These are phyloP conservation scores for Austrolebias charrua DNA, from an alignment of 2,797 vertebrate genomes.

Conservation along the genomic window DNA sequence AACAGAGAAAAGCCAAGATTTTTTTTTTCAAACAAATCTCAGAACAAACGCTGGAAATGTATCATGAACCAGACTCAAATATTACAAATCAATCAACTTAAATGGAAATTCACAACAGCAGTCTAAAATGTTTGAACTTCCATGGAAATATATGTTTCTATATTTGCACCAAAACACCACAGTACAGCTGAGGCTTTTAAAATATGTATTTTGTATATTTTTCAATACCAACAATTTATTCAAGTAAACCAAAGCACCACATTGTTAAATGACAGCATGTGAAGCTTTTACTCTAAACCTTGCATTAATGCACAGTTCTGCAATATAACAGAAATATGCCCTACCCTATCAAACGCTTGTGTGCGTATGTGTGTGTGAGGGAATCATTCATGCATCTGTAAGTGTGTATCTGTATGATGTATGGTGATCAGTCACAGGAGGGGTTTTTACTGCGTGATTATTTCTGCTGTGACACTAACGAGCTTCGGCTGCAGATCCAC, in stretches of 20 bases:
- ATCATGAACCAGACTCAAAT: no score
- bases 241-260: conserved; percentile 47
- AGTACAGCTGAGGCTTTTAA: neutral
- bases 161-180: neutral
- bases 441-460: conserved; percentile 81
- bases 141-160: neutral
- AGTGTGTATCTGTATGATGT: conserved; percentile 76
- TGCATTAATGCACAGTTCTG: conserved; percentile 67
- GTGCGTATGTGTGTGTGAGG: conserved; percentile 26
- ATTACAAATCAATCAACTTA: no score
- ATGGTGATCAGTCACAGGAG: conserved; percentile 80
- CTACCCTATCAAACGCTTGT: conserved; percentile 37
- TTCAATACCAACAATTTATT: conserved; percentile 27
- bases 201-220: conserved; percentile 32
- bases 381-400: conserved; percentile 68
- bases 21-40: neutral
- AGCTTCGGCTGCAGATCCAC: conserved; percentile 80
- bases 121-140: conserved; percentile 1
- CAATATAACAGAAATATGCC: conserved; percentile 61
- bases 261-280: conserved; percentile 49
- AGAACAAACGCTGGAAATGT: conserved; percentile 13
- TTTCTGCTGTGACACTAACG: conserved; percentile 81
- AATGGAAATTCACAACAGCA: neutral
- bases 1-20: neutral
- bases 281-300: conserved; percentile 40